Base-by-base conservation (phyloP, 2,113 vertebrate species). In the Indicator maculatus region DNA sequence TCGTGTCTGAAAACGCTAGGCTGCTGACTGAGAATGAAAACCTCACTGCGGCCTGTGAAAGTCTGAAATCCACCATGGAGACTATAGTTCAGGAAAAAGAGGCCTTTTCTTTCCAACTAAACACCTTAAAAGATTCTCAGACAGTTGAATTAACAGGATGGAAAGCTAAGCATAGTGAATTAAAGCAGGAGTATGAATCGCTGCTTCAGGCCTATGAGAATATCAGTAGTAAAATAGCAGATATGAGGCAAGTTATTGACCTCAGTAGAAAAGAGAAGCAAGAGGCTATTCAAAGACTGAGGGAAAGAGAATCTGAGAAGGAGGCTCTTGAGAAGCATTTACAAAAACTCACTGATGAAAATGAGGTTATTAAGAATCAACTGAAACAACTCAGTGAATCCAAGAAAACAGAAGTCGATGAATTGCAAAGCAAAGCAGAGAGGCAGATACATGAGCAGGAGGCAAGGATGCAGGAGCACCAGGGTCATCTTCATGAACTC, bases 161-260 rank as follows among this genome's bases (percentile, higher is more conserved):
- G 98, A 99, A 98, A 87, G 97, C 98, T 18, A 98, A 98, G 86
- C 98, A 99, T 56, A 96, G 96, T 0, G 98, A 99, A 93, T 97
- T 99, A 88, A 98, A 98, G 73, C 98, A 98, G 78, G 98, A 99
- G 61, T 98, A 99, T 15, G 98, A 99, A 69, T 98, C 98, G 0
- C 98, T 99, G 36, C 95, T 99, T 61, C 98, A 98, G 93, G 98
- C 98, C 0, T 98, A 99, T 41, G 98, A 99, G 93, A 99, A 98
- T 69, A 98, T 99, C 19, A 97, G 98, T 93, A 97, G 97, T 67
- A 98, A 99, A 96, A 98, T 98, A 97, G 98, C 98, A 83, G 98
- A 98, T 91, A 98, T 99, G 98, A 98, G 98, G 66, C 98, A 98
- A 91, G 94, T 98, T 50, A 87, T 98, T 88, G 98, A 99, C 92